phyloP scores from a whole-genome alignment of 2,113 vertebrate species.

The Ramphastos sulfuratus region DNA sequence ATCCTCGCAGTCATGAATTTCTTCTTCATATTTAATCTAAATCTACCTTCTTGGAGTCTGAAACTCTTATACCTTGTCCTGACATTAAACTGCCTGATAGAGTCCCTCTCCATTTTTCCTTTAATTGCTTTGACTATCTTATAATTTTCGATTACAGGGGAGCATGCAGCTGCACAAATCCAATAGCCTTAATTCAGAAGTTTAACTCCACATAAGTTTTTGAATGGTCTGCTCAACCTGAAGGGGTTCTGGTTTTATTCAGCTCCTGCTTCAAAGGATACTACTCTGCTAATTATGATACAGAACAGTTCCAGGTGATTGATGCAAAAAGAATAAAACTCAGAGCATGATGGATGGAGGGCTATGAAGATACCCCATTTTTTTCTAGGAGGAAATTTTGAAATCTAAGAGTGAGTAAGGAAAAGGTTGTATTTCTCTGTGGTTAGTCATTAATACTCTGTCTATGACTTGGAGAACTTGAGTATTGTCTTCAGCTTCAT shows the following conservation, averaged over 20 bases:
- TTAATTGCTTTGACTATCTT: neutral
- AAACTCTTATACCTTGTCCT: neutral
- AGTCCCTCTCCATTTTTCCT: too few relatives aligned
- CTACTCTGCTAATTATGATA: fast-evolving
- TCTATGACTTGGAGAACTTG: neutral
- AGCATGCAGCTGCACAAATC: neutral
- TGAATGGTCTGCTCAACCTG: neutral
- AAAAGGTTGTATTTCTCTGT: neutral
- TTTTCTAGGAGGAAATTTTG: neutral
- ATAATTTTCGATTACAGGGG: neutral
- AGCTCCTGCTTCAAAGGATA: neutral
- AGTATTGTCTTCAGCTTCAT: neutral
- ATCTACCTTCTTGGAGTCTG: neutral
- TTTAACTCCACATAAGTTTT: neutral
- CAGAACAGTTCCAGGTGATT: neutral
- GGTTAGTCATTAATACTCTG: neutral
- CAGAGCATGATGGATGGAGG: fast-evolving
- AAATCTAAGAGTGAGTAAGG: neutral
- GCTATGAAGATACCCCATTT: neutral
- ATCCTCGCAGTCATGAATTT: neutral
- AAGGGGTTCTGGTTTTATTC: neutral
- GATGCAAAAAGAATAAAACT: neutral
- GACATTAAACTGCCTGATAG: too few relatives aligned
- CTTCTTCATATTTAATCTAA: neutral
- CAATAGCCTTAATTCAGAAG: neutral